phyloP scores from a whole-genome alignment of 2,888 invertebrate genomes.

The Lasioglossum lativentre region DNA sequence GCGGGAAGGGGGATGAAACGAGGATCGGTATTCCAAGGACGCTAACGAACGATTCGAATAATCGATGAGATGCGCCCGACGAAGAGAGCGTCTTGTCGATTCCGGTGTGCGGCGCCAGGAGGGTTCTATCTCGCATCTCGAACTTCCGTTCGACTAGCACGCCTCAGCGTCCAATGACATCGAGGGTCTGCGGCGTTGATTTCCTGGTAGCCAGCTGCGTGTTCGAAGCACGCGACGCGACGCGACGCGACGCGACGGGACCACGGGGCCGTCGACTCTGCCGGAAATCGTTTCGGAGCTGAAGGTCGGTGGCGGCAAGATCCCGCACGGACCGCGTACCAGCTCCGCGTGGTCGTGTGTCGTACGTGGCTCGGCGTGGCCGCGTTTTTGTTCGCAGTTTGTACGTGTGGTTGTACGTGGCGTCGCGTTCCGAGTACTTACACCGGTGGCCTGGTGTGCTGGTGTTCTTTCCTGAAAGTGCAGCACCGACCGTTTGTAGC shows the following conservation, averaged over 20 bases:
- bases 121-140: background rate
- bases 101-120: background rate
- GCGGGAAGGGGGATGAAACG: background rate
- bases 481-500: constrained; percentile 55
- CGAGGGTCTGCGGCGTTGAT: background rate
- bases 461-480: constrained; percentile 53
- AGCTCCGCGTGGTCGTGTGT: background rate
- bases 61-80: background rate
- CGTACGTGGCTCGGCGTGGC: background rate
- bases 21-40: background rate
- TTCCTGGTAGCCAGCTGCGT: background rate
- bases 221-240: background rate
- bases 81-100: background rate
- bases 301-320: background rate
- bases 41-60: constrained; percentile 5
- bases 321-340: background rate
- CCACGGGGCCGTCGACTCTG: background rate
- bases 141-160: background rate
- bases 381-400: constrained; percentile 9
- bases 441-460: constrained; percentile 31
- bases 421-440: background rate
- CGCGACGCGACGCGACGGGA: no score
- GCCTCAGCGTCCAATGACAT: background rate
- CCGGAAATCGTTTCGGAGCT: constrained; percentile 1
- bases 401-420: background rate